phyloP scores from a whole-genome alignment of 2,113 vertebrate genomes.

The Pygoscelis adeliae region DNA sequence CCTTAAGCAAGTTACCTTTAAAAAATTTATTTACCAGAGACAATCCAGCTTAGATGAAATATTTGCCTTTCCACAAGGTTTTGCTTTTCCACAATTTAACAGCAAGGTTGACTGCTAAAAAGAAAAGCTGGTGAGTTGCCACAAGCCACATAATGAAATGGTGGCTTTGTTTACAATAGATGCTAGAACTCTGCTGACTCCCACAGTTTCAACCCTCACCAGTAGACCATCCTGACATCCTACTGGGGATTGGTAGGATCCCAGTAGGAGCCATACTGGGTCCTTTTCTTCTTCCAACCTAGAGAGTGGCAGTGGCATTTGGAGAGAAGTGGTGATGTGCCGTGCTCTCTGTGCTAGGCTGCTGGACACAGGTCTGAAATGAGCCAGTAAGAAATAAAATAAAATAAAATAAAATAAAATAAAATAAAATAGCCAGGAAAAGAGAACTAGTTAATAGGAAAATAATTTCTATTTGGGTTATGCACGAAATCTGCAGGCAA shows the following conservation, averaged over 20 bases:
- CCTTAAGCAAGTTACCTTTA: not conserved
- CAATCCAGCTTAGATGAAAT: not conserved
- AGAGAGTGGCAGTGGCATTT: not conserved
- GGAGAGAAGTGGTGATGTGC: not conserved
- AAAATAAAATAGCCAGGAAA: not conserved
- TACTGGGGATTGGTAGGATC: not conserved
- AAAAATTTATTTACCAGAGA: not conserved
- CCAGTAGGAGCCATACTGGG: not conserved
- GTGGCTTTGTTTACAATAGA: not conserved
- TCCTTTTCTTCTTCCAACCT: not conserved
- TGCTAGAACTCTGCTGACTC: not conserved
- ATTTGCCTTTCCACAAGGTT: not conserved
- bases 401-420: not conserved
- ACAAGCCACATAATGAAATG: not conserved
- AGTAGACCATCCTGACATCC: not conserved
- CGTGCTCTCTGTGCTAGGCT: not conserved
- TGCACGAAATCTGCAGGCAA: not conserved
- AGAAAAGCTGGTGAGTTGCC: not conserved
- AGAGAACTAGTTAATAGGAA: not conserved
- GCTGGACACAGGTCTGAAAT: not conserved
- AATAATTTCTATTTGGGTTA: not conserved
- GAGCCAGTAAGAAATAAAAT: not conserved
- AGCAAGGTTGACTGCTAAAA: not conserved
- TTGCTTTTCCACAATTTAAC: not conserved
- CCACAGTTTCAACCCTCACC: not conserved